Evolutionary conservation across 2,888 invertebrate genomes (phyloP), one percentile per base, ranked within the genome.

Genomic region (Chrysolina haemoptera): DNA sequence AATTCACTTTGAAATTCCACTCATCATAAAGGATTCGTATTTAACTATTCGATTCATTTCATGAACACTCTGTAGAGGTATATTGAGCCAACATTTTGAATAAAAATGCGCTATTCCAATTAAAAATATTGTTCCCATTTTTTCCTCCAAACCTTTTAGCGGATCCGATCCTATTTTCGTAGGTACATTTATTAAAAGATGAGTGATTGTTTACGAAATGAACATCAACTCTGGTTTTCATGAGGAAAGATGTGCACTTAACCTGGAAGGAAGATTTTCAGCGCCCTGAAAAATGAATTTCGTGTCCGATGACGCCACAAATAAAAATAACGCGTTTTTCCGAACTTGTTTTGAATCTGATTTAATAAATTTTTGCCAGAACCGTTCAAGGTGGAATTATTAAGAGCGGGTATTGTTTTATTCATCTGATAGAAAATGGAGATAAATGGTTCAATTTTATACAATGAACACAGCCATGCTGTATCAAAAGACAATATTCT

Each of bases 181-280:
- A 65, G 70, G 73, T 78, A 80, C 79, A 81, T 80, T 81, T 80
- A 81, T 80, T 79, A 76, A 73, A 79, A 78, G 79, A 82, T 81
- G 81, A 82, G 80, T 79, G 82, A 83, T 82, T 83, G 82, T 82
- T 83, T 82, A 81, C 81, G 81, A 81, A 80, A 79, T 78, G 77
- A 80, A 72, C 81, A 80, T 82, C 80, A 79, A 81, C 72, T 70
- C 71, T 73, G 78, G 71, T 80, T 83, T 81, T 75, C 78, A 75
- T 73, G 78, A 80, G 78, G 75, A 80, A 80, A 81, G 80, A 81
- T 79, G 81, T 78, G 82, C 83, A 83, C 83, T 83, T 82, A 74
- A 75, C 72, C 76, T 79, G 71, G 48, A 14, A 62, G 71, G 48
- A 14, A 62, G 66, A 40, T 62, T 73, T 68, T 59, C 55, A 67